Evolutionary conservation across 2,113 vertebrate species (phyloP).

Genomic region (Kryptolebias marmoratus): DNA sequence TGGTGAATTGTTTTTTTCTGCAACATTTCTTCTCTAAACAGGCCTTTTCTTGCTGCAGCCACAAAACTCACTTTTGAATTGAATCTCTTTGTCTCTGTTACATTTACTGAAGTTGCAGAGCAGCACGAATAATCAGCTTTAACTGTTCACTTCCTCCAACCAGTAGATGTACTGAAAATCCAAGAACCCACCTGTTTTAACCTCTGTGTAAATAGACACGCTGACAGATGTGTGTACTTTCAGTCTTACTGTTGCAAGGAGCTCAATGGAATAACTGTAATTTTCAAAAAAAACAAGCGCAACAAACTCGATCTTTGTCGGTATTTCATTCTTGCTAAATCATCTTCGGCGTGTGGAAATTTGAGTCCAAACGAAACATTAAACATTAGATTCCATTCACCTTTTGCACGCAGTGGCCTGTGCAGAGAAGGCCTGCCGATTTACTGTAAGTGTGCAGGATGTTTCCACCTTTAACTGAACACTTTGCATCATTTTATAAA

Average conservation of each 20-base stretch:
- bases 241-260: constrained; percentile 64
- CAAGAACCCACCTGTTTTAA: background rate
- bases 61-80: background rate
- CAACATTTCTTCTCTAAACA: no score
- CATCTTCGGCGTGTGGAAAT: constrained; percentile 50
- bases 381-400: constrained; percentile 42
- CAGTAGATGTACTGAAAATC: background rate
- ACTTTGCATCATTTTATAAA: constrained; percentile 1
- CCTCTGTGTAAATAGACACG: background rate
- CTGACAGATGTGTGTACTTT: constrained; percentile 52
- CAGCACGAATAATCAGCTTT: background rate
- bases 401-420: background rate
- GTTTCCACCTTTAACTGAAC: background rate
- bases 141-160: background rate
- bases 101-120: background rate
- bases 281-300: constrained; percentile 61
- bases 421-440: constrained; percentile 20
- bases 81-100: background rate
- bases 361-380: constrained; percentile 34
- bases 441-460: constrained; percentile 26
- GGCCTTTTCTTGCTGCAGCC: background rate
- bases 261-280: constrained; percentile 63
- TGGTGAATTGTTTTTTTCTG: no score
- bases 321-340: constrained; percentile 54
- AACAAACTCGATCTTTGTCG: constrained; percentile 24